Percentiles rank a stretch among this genome's conserved stretches.
These are phyloP conservation scores for Antechinus stuartii DNA, from an alignment of 2,113 vertebrate genomes.

Conservation along the genomic window DNA sequence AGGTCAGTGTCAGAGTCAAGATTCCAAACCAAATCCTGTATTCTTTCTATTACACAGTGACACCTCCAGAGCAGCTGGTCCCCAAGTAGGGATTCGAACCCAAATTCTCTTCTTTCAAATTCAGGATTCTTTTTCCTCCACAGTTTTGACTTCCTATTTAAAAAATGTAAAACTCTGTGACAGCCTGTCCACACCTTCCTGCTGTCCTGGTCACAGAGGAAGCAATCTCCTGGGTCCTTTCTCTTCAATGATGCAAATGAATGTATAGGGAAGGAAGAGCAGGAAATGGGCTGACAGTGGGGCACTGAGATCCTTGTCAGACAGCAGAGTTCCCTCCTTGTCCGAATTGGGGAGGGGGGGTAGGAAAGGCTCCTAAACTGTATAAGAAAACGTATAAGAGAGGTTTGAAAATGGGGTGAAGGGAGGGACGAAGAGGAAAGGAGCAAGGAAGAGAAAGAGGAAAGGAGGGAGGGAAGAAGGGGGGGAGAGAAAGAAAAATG, in stretches of 20 bases:
- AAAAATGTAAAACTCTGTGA: background rate
- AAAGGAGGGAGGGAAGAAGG: too few relatives aligned
- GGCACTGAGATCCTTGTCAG: background rate
- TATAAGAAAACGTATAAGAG: background rate
- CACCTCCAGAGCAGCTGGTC: background rate
- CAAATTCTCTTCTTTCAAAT: background rate
- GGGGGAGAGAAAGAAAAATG: fast-evolving
- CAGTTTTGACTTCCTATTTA: background rate
- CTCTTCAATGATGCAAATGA: background rate
- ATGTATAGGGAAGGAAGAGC: background rate
- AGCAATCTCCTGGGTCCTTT: background rate
- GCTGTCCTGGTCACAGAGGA: background rate
- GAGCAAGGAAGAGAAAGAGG: background rate
- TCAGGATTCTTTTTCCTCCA: background rate
- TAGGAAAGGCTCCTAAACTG: background rate
- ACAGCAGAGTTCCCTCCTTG: background rate
- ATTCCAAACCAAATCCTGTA: background rate
- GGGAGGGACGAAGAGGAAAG: background rate
- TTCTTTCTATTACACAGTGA: background rate
- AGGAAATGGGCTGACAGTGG: background rate
- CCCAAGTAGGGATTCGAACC: background rate
- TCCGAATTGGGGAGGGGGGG: background rate
- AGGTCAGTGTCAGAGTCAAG: background rate
- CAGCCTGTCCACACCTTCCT: background rate
- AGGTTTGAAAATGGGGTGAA: background rate